These are phyloP conservation scores for Opisthocomus hoazin DNA, from an alignment of 2,113 vertebrate genomes.

Conservation along the genomic window DNA sequence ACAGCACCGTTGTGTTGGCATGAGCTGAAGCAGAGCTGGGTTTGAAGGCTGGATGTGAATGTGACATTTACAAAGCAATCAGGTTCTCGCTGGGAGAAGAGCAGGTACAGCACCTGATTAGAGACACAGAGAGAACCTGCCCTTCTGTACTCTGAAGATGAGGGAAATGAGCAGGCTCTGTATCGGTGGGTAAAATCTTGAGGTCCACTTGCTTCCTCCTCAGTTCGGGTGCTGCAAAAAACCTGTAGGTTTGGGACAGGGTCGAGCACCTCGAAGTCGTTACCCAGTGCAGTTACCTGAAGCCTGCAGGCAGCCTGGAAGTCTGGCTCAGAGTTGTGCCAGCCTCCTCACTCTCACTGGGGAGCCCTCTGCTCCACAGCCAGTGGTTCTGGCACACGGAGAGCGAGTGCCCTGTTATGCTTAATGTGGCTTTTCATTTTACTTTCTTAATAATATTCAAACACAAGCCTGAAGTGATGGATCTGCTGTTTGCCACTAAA, in stretches of 20 bases:
- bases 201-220: not conserved
- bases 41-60: not conserved
- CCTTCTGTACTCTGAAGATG: not conserved
- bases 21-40: not conserved
- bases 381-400: fast-evolving
- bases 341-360: fast-evolving
- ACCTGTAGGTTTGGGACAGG: not conserved
- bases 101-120: not conserved
- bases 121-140: not conserved
- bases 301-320: not conserved
- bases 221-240: not conserved
- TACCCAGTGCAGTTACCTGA: not conserved
- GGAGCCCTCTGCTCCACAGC: fast-evolving
- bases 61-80: not conserved
- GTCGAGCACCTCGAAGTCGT: not conserved
- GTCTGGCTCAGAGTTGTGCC: not conserved
- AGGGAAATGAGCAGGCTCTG: not conserved
- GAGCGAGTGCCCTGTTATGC: not conserved
- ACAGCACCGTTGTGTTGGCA: not conserved
- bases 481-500: not conserved
- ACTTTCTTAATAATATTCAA: not conserved
- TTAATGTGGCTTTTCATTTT: not conserved
- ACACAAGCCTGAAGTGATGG: not conserved
- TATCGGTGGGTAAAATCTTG: not conserved
- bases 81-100: not conserved